Evolutionary conservation across 2,113 vertebrate species (phyloP).

Genomic region (Bubo scandiacus): DNA sequence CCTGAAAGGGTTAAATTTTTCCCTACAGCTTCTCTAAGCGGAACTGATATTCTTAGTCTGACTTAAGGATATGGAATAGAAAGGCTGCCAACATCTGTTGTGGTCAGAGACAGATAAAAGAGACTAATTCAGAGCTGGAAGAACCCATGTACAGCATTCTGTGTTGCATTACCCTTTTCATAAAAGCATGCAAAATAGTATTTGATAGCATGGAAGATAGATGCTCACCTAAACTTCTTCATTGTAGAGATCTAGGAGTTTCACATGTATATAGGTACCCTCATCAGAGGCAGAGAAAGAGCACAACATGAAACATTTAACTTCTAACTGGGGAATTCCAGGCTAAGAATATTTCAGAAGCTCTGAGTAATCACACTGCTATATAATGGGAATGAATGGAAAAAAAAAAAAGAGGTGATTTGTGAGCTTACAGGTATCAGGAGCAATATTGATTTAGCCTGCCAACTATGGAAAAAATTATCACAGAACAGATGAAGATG

Average conservation of each 20-base stretch:
- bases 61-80: conserved; percentile 76
- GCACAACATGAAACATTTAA: background rate
- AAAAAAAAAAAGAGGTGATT: background rate
- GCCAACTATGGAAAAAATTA: background rate
- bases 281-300: background rate
- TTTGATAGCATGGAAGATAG: conserved; percentile 25
- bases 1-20: conserved; percentile 73
- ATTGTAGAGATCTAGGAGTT: background rate
- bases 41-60: conserved; percentile 79
- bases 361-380: background rate
- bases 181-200: background rate
- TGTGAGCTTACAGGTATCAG: background rate
- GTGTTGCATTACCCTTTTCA: conserved; percentile 68
- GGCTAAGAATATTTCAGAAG: background rate
- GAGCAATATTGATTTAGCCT: background rate
- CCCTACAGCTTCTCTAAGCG: conserved; percentile 70
- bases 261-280: background rate
- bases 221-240: conserved; percentile 10
- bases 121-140: conserved; percentile 76
- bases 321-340: background rate
- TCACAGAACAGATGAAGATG: background rate
- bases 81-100: conserved; percentile 82
- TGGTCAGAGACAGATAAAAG: conserved; percentile 82
- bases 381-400: rapidly evolving
- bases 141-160: conserved; percentile 70